These are phyloP conservation scores for Homarus americanus DNA, from an alignment of 1,140 invertebrate genomes.

Conservation along the genomic window DNA sequence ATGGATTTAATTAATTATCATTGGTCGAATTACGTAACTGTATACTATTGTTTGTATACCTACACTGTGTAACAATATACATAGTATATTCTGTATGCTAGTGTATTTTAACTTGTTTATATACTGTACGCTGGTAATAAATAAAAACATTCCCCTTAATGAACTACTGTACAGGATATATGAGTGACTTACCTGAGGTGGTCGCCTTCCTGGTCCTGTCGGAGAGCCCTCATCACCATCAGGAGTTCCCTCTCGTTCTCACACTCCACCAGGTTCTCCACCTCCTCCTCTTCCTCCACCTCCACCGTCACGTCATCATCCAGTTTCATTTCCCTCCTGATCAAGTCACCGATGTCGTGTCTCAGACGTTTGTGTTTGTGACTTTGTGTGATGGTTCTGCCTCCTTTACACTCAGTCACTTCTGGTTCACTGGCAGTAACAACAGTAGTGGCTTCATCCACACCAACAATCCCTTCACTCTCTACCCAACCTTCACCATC, in stretches of 20 bases:
- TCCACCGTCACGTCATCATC: conserved; percentile 60
- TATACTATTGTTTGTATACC: too few relatives aligned
- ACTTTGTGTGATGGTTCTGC: conserved; percentile 27
- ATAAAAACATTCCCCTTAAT: too few relatives aligned
- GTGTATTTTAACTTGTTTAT: too few relatives aligned
- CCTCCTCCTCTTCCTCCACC: conserved; percentile 73
- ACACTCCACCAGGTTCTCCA: conserved; percentile 65
- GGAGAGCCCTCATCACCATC: conserved; percentile 53
- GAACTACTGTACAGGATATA: background rate
- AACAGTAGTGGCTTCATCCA: background rate
- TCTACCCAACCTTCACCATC: background rate
- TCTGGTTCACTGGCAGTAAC: background rate
- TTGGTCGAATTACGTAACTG: too few relatives aligned
- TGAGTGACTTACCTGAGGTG: conserved; percentile 40
- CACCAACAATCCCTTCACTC: background rate
- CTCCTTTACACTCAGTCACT: background rate
- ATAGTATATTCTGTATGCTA: too few relatives aligned
- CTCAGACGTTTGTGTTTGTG: conserved; percentile 45
- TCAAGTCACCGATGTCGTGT: conserved; percentile 67
- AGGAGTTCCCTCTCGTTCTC: conserved; percentile 66
- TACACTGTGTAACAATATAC: too few relatives aligned
- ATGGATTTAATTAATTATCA: too few relatives aligned
- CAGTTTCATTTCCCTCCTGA: conserved; percentile 57
- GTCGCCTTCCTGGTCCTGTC: conserved; percentile 44
- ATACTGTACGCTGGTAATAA: too few relatives aligned